These are phyloP conservation scores for Tuta absoluta DNA, from an alignment of 2,888 invertebrate species.

Conservation along the genomic window DNA sequence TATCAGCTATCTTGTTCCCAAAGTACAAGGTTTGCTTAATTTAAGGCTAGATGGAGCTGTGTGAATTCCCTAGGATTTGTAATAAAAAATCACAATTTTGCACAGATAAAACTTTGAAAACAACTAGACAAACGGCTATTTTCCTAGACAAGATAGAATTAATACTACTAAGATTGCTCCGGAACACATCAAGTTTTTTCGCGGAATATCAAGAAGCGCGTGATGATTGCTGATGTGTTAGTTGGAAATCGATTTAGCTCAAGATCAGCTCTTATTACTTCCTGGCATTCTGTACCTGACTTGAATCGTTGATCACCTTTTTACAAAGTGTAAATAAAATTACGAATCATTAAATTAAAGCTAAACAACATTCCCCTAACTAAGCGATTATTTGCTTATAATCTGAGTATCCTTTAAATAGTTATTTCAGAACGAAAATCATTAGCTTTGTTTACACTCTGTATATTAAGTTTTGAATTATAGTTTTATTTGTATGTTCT, in stretches of 20 bases:
- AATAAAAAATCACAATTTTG: too few species aligned
- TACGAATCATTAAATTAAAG: too few species aligned
- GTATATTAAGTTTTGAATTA: neutral
- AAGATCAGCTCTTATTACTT: conserved; percentile 1
- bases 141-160: neutral
- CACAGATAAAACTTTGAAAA: too few species aligned
- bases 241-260: conserved; percentile 4
- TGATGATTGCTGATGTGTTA: neutral
- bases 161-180: neutral
- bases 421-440: too few species aligned
- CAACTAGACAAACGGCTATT: neutral
- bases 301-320: neutral
- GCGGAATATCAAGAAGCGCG: neutral
- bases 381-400: too few species aligned
- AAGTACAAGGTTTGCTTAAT: too few species aligned
- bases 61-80: too few species aligned
- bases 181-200: neutral
- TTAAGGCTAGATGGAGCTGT: too few species aligned
- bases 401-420: too few species aligned
- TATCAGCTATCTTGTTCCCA: too few species aligned
- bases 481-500: neutral
- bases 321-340: neutral
- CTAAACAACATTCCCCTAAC: too few species aligned
- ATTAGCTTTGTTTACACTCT: too few species aligned
- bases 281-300: neutral